Percentiles rank a stretch among this genome's conserved stretches.
Evolutionary conservation across 2,797 vertebrate species (phyloP).

Genomic region (Urosaurus nigricauda): DNA sequence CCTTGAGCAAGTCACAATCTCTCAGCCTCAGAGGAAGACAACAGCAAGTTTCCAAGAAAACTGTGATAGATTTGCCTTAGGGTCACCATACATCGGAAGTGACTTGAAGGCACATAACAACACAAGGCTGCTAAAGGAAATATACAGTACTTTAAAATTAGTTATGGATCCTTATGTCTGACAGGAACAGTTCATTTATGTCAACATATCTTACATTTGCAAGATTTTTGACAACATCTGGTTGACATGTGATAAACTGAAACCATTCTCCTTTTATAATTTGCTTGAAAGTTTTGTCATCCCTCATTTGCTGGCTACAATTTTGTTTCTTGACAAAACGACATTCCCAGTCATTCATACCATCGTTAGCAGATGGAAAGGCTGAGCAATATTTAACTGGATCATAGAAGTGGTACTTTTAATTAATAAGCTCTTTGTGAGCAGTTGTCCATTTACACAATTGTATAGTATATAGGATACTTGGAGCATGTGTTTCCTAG

Average conservation of each 20-base stretch:
- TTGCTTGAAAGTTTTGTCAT: constrained; percentile 68
- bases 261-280: constrained; percentile 69
- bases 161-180: constrained; percentile 6
- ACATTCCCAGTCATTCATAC: constrained; percentile 71
- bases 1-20: no score
- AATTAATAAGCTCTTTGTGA: constrained; percentile 34
- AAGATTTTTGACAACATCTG: constrained; percentile 25
- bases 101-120: no score
- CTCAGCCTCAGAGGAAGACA: no score
- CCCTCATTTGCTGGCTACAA: constrained; percentile 66
- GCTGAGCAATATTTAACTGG: constrained; percentile 71
- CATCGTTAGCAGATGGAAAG: constrained; percentile 75
- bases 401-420: constrained; percentile 70
- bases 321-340: constrained; percentile 72
- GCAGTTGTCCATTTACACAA: constrained; percentile 37
- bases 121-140: neutral
- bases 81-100: no score
- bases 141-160: neutral
- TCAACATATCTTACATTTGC: constrained; percentile 10
- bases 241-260: constrained; percentile 48
- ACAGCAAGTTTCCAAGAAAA: no score
- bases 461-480: constrained; percentile 14
- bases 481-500: constrained; percentile 15
- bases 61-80: no score
- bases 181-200: neutral